Conservation (phyloP, 2,797 vertebrate species). For the Macropodus opercularis region DNA sequence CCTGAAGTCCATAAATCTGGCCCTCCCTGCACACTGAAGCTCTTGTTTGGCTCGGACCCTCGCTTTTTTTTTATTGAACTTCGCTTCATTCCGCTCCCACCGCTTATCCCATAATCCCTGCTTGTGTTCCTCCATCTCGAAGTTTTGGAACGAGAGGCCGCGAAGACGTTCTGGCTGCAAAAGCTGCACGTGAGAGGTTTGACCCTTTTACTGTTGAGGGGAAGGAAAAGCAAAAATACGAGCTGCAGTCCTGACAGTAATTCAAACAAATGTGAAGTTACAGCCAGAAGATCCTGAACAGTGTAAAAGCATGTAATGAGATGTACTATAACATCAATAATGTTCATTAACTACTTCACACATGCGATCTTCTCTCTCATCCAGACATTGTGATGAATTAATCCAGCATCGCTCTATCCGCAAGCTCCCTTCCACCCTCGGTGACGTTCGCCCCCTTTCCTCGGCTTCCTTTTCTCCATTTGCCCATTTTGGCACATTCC, state of each 20-base stretch:
- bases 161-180: background rate
- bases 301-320: no score
- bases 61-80: slow-evolving; percentile 42
- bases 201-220: no score
- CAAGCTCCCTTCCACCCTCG: slow-evolving; percentile 40
- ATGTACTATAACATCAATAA: no score
- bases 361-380: no score
- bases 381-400: background rate
- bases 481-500: slow-evolving; percentile 77
- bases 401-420: slow-evolving; percentile 15
- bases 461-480: slow-evolving; percentile 48
- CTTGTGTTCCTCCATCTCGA: slow-evolving; percentile 42
- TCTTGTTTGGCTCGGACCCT: slow-evolving; percentile 49
- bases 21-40: slow-evolving; percentile 53
- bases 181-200: no score
- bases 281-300: no score
- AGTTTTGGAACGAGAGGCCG: slow-evolving; percentile 48
- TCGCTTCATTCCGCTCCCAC: slow-evolving; percentile 52
- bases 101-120: slow-evolving; percentile 57
- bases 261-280: no score
- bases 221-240: no score
- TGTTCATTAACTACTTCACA: no score
- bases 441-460: slow-evolving; percentile 34
- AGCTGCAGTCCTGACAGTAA: no score
- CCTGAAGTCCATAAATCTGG: slow-evolving; percentile 66